These are phyloP conservation scores for Drosophila grimshawi DNA, from an alignment of 1,140 invertebrate species.

Conservation along the genomic window DNA sequence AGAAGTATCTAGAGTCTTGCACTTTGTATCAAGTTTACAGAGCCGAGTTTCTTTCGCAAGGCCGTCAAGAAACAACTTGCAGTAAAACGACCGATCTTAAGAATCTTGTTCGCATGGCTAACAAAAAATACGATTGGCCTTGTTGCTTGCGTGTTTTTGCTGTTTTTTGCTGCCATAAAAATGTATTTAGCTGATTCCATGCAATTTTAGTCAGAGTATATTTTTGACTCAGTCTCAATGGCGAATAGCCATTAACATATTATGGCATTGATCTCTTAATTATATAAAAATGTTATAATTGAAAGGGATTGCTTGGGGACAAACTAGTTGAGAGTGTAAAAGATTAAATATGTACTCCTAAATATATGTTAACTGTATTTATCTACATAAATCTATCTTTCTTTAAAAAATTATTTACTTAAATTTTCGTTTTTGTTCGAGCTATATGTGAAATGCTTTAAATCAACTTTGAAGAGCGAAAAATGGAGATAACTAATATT, in stretches of 20 bases:
- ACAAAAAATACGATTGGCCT: slow-evolving; percentile 26
- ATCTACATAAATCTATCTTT: too few relatives aligned
- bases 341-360: too few relatives aligned
- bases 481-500: too few relatives aligned
- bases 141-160: slow-evolving; percentile 12
- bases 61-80: slow-evolving; percentile 41
- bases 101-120: slow-evolving; percentile 50
- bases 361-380: too few relatives aligned
- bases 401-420: too few relatives aligned
- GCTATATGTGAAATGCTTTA: too few relatives aligned
- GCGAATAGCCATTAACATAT: slow-evolving; percentile 1
- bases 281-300: neutral
- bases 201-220: slow-evolving; percentile 21
- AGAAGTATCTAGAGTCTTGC: slow-evolving; percentile 5
- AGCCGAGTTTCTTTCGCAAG: slow-evolving; percentile 39
- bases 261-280: slow-evolving; percentile 13
- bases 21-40: slow-evolving; percentile 18
- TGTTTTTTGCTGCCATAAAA: slow-evolving; percentile 19
- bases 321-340: too few relatives aligned
- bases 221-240: slow-evolving; percentile 28
- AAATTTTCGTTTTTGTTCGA: too few relatives aligned
- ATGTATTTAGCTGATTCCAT: slow-evolving; percentile 19
- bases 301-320: neutral
- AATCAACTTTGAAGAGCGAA: too few relatives aligned
- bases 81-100: slow-evolving; percentile 51